These are phyloP conservation scores for Drosophila dunni DNA, from an alignment of 1,140 invertebrate species.

Conservation along the genomic window DNA sequence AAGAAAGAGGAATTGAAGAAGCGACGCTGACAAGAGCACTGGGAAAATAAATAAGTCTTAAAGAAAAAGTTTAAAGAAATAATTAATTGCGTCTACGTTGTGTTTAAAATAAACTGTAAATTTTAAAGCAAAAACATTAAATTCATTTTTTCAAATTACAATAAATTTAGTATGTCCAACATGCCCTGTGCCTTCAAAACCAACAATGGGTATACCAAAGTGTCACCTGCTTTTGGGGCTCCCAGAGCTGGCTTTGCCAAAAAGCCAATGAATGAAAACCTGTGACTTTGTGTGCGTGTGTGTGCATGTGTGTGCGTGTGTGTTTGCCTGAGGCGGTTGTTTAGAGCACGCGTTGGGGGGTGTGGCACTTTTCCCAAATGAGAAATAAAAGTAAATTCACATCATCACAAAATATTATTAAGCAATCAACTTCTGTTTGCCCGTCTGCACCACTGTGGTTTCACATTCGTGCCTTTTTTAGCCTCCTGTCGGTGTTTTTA, in stretches of 20 bases:
- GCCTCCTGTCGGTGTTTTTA: constrained; percentile 31
- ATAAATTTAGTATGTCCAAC: background rate
- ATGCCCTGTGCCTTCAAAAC: background rate
- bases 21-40: too few relatives aligned
- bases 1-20: too few relatives aligned
- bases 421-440: constrained; percentile 75
- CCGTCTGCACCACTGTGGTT: constrained; percentile 48
- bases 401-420: constrained; percentile 83
- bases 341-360: background rate
- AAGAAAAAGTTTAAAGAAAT: too few relatives aligned
- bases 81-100: too few relatives aligned
- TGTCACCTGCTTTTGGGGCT: constrained; percentile 69
- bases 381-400: constrained; percentile 82
- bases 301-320: background rate
- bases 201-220: constrained; percentile 4
- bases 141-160: too few relatives aligned
- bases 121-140: too few relatives aligned
- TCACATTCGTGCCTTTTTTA: constrained; percentile 23
- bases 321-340: background rate
- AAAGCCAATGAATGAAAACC: constrained; percentile 64
- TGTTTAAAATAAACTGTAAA: too few relatives aligned
- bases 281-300: constrained; percentile 3
- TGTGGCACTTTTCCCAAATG: constrained; percentile 62
- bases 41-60: too few relatives aligned
- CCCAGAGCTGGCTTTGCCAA: constrained; percentile 57